Evolutionary conservation across 2,113 vertebrate genomes (phyloP), one percentile per base, ranked within the genome.

Genomic region (Dinomys branickii): DNA sequence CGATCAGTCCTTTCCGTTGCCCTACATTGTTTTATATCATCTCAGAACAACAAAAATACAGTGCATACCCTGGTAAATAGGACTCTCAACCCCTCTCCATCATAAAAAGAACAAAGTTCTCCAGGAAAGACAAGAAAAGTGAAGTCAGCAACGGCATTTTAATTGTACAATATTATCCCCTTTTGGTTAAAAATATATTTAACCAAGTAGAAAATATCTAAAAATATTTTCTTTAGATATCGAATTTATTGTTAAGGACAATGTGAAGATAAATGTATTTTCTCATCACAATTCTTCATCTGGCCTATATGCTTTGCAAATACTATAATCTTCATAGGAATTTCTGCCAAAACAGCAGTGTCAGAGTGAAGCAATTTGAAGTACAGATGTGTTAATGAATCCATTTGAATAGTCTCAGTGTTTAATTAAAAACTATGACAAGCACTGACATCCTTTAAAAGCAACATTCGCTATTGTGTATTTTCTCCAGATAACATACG

Each of bases 371-470:
- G 98, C 98, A 90, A 91, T 98, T 97, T 97, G 96, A 98, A 98
- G 98, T 98, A 95, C 95, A 98, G 97, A 98, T 98, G 97, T 98
- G 98, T 98, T 98, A 95, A 98, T 98, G 97, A 98, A 97, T 97
- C 97, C 97, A 96, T 98, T 97, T 98, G 98, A 98, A 98, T 96
- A 95, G 94, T 95, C 98, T 98, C 97, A 95, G 93, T 95, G 88
- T 98, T 98, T 98, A 98, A 98, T 98, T 98, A 98, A 98, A 98
- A 98, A 97, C 97, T 97, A 98, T 98, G 97, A 95, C 96, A 92
- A 96, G 90, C 58, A 91, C 95, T 95, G 95, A 97, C 97, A 93
- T 52, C 92, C 97, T 98, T 97, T 97, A 97, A 98, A 97, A 98
- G 97, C 95, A 97, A 58, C 16, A 85, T 97, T 96, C 91, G 61